Base-by-base conservation (phyloP, 2,797 vertebrate species). In the Anas flavirostris region DNA sequence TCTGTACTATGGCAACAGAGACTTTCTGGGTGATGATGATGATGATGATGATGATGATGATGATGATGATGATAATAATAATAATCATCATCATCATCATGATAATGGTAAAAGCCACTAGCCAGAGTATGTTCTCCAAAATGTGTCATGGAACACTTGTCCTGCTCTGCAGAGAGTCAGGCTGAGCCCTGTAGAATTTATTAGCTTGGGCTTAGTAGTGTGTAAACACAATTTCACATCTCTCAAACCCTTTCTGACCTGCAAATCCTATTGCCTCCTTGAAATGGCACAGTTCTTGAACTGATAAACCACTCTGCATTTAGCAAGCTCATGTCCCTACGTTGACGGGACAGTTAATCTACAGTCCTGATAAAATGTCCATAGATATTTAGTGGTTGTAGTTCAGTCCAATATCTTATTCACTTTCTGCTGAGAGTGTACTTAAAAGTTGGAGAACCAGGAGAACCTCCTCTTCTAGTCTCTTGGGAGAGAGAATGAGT, bases 171-270 rank as follows among this genome's bases (percentile, higher is more conserved):
- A 70, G 55, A 48, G 39, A 73, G 52, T 12, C 52, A 78, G 48
- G 16, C 29, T 77, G 72, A 52, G 52, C 44, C 60, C 15, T 2
- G 0, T 11, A 78, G 39, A 75, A 56, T 76, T 96, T 76, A 85
- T 92, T 88, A 93, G 41, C 72, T 91, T 62, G 85, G 50, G 64
- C 25, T 89, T 56, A 70, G 43, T 44, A 26, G 39, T 41, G 26
- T 43, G 48, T 70, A 94, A 92, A 86, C 59, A 94, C 5, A 37
- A 33, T 56, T 83, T 62, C 22, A 35, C 31, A 78, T 26, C 35
- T 81, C 63, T 52, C 17, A 2, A 90, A 62, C 70, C 52, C 18
- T 85, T 48, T 55, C 52, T 88, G 94, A 88, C 89, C 91, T 81
- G 37, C 55, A 78, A 91, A 96, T 93, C 73, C 69, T 53, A 68